These are phyloP conservation scores for Lethrus apterus DNA, from an alignment of 1,140 invertebrate genomes.

Conservation along the genomic window DNA sequence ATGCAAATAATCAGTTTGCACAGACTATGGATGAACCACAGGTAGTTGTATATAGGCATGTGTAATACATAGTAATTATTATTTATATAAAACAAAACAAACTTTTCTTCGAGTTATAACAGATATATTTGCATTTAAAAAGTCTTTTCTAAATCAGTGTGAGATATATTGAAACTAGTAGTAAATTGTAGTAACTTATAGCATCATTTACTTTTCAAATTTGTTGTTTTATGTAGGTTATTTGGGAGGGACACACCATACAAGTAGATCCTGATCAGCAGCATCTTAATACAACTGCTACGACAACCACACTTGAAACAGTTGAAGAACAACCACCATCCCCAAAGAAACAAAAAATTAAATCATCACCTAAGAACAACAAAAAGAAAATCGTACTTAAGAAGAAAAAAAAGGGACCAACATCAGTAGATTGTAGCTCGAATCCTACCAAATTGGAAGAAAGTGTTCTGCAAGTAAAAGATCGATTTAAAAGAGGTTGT, in stretches of 20 bases:
- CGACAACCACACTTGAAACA: conserved; percentile 14
- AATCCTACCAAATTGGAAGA: conserved; percentile 51
- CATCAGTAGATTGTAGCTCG: conserved; percentile 28
- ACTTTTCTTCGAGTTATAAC: too few species aligned
- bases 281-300: conserved; percentile 33
- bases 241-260: conserved; percentile 54
- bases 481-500: conserved; percentile 61
- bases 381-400: conserved; percentile 35
- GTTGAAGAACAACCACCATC: conserved; percentile 20
- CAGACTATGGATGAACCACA: conserved; percentile 35
- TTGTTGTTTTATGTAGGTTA: conserved; percentile 41
- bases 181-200: too few species aligned
- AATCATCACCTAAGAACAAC: conserved; percentile 27
- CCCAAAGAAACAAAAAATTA: conserved; percentile 25
- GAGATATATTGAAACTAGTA: too few species aligned
- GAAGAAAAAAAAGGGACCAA: conserved; percentile 47
- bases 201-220: not conserved
- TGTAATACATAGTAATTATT: conserved; percentile 2
- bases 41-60: conserved; percentile 24
- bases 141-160: too few species aligned
- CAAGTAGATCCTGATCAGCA: conserved; percentile 45
- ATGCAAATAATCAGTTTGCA: conserved; percentile 32
- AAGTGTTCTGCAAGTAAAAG: conserved; percentile 54
- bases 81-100: too few species aligned
- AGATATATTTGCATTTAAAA: too few species aligned